Base-by-base conservation (phyloP, 2,113 vertebrate species). In the Etheostoma cragini region DNA sequence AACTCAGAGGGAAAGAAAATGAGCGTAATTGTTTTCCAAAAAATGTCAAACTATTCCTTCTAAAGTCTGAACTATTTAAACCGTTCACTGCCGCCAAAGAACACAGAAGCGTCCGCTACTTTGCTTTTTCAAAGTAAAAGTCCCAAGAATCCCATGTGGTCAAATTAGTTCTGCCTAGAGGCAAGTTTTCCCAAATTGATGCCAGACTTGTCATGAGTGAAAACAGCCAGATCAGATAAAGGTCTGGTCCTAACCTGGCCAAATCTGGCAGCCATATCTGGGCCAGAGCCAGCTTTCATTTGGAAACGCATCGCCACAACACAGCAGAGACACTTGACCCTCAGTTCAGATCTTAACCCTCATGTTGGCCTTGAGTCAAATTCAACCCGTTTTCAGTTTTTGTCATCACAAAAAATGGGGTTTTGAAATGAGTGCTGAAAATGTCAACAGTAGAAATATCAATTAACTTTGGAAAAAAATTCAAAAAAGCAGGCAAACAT, bases 121-220 rank as follows among this genome's bases (percentile, higher is more conserved):
- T 21, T 21, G 56, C 6, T 16, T 61, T 72, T 61, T 45, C 70
- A 72, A 72, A 72, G 1, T 61, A 49, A 61, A 61, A 50, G 57
- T 42, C 35, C 3, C 14, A n/a, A 42, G 8, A 42, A 8, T 63
- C 1, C 15, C 5, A 14, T 22, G 21, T 64, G 26, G 62, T n/a
- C 14, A 11, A 64, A 47, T 11, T 15, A 24, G 13, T 42, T 63
- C 14, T n/a, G 33, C 5, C 0, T 14, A n/a, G 45, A 64, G 22
- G 6, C n/a, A 12, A 62, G 19, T 38, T 42, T 17, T 60, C 33
- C 11, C 17, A 61, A 35, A 35, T 15, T 57, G 13, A 15, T 26
- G 54, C 4, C 35, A 4, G 61, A n/a, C 21, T 3, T 56, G 22
- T 56, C 22, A 13, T n/a, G 24, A 13, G 22, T 17, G 26, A 1